These are phyloP conservation scores for Colius striatus DNA, from an alignment of 2,113 vertebrate genomes.

Conservation along the genomic window DNA sequence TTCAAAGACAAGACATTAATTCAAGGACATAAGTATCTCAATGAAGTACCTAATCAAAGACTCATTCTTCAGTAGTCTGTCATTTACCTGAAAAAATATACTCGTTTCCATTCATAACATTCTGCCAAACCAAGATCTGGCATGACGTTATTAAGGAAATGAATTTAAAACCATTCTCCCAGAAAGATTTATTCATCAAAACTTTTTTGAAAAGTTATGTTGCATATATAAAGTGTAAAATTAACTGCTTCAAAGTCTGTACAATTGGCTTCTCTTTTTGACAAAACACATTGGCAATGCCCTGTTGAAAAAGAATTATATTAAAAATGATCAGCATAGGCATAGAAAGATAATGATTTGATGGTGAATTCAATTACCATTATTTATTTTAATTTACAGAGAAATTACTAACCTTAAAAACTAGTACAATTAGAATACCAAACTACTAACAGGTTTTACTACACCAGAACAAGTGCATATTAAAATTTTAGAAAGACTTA, in stretches of 20 bases:
- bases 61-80: background rate
- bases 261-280: background rate
- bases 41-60: background rate
- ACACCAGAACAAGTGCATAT: background rate
- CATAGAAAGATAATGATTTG: background rate
- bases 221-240: background rate
- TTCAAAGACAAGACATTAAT: conserved; percentile 1
- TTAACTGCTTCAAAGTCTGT: background rate
- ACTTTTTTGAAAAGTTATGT: background rate
- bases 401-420: background rate
- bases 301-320: background rate
- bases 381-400: background rate
- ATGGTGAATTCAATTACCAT: background rate
- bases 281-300: background rate
- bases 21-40: background rate
- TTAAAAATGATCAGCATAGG: background rate
- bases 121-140: background rate
- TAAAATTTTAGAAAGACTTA: background rate
- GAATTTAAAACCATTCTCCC: background rate
- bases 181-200: background rate
- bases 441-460: background rate
- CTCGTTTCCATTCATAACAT: background rate
- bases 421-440: background rate
- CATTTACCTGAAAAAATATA: background rate
- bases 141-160: background rate